phyloP scores from a whole-genome alignment of 2,113 vertebrate species.

The Haemorhous mexicanus region DNA sequence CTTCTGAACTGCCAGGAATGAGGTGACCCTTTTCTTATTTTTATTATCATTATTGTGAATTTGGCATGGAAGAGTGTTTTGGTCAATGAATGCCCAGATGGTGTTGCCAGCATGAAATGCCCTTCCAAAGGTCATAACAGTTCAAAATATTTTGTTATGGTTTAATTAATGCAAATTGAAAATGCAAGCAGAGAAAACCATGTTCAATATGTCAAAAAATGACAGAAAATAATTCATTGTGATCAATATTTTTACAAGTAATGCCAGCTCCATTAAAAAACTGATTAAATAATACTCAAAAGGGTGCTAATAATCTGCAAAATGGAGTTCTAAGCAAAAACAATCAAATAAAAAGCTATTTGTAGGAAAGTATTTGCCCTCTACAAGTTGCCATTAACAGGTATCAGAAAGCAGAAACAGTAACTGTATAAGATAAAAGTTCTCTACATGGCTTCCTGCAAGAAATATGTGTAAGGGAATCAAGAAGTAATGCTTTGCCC shows the following conservation, averaged over 20 bases:
- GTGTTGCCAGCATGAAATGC: not conserved
- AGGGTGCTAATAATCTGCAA: not conserved
- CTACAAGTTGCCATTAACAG: not conserved
- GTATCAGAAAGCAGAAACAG: not conserved
- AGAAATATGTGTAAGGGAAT: not conserved
- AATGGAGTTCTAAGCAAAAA: not conserved
- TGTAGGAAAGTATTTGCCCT: not conserved
- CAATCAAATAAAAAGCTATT: not conserved
- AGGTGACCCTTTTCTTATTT: not conserved
- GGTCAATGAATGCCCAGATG: not conserved
- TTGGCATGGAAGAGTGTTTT: not conserved
- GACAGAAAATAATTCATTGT: not conserved
- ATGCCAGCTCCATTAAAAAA: not conserved
- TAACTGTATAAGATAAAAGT: not conserved
- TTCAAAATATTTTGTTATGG: not conserved
- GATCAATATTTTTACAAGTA: conserved; percentile 10
- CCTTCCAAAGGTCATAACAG: not conserved
- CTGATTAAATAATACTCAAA: not conserved
- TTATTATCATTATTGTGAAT: not conserved
- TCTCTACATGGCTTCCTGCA: not conserved
- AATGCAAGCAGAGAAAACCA: not conserved
- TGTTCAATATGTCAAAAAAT: not conserved
- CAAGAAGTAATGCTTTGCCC: not conserved
- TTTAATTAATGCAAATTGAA: not conserved
- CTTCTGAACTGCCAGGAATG: not conserved